Base-by-base conservation (phyloP, 2,113 vertebrate genomes). In the Cyrtonyx montezumae region DNA sequence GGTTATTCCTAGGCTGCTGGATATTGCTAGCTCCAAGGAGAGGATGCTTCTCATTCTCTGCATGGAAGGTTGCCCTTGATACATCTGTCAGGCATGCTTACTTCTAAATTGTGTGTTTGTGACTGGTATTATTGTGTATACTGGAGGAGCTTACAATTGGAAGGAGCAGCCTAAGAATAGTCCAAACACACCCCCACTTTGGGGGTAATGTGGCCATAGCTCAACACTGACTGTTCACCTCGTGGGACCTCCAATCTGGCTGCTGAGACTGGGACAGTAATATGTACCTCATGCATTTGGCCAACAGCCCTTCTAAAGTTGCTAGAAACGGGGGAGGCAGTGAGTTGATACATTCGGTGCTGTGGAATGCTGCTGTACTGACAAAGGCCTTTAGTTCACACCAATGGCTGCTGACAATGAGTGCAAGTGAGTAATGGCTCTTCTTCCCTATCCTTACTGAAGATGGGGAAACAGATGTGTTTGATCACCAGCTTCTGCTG, bases 401-500 rank as follows among this genome's bases (percentile, higher is more conserved):
- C 63, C 63, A 71, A 5, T 71, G 49, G 55, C 74, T 84, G 49
- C 67, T 92, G 90, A 49, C 16, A n/a, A n/a, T 69, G 37, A 79
- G n/a, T 36, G 68, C 45, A 49, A 66, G 22, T 26, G 28, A 13
- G 17, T 49, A 79, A 77, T 25, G 59, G 32, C 40, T 82, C 25
- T 71, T 84, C 37, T 45, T 88, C 45, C 48, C 84, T 61, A 62
- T 58, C 26, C 26, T 40, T 37, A 36, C 37, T 80, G 49, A 43
- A 80, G 12, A 6, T 1, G 9, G 23, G 12, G 23, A 66, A 8
- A 79, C 8, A 67, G 15, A 14, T 49, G 26, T 6, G 67, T 67
- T 48, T 61, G 78, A 83, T 96, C 79, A 99, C 99, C 98, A 98
- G 97, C 96, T 96, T 98, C 94, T 98, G 97, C 81, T 97, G 95